A percentile compares a stretch with the other conserved stretches of the same genome.
Conservation (phyloP, 2,797 vertebrate species). For the Huso huso region DNA sequence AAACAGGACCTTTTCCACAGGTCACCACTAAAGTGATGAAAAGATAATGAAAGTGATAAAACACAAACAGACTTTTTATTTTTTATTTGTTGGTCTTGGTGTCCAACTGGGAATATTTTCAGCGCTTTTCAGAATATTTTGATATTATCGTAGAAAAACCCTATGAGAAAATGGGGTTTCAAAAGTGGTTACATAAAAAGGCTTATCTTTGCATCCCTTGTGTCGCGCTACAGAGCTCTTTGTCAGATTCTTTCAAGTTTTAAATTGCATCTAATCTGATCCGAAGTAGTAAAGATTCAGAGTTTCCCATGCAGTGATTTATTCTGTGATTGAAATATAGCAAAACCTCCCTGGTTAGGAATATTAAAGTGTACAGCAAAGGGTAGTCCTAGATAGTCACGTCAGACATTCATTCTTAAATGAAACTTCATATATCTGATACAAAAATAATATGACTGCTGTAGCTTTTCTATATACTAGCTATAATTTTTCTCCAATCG, state of each 20-base stretch:
- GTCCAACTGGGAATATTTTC: conserved; percentile 17
- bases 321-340: no score
- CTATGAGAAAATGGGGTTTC: conserved; percentile 7
- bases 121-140: background rate
- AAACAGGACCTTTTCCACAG: conserved; percentile 11
- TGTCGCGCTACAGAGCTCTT: background rate
- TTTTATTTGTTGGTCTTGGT: conserved; percentile 7
- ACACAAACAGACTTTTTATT: conserved; percentile 4
- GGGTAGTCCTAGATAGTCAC: no score
- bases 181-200: background rate
- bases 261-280: no score
- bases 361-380: no score
- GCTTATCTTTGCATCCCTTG: background rate
- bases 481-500: no score
- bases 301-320: no score
- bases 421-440: no score
- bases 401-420: no score
- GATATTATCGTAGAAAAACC: conserved; percentile 14
- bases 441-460: no score
- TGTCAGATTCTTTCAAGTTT: background rate
- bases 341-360: no score
- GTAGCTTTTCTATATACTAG: no score
- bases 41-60: conserved; percentile 19
- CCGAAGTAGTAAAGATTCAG: no score
- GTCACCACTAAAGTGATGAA: conserved; percentile 15